A percentile compares a stretch with the other conserved stretches of the same genome.
These are phyloP conservation scores for Antigone vipio DNA, from an alignment of 2,113 vertebrate genomes.

Conservation along the genomic window DNA sequence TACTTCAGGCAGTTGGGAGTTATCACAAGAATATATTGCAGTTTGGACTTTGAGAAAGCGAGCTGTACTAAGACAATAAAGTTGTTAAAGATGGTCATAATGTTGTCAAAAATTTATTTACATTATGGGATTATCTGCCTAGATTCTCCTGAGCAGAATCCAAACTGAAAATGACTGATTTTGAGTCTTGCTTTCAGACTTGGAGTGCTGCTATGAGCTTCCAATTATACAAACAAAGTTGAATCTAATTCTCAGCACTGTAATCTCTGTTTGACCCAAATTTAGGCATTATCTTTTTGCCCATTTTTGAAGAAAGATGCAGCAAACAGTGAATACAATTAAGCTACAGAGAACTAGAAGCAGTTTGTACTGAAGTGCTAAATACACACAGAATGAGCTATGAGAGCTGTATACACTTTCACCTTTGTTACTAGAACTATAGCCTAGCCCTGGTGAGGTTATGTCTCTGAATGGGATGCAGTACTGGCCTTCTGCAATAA, in stretches of 20 bases:
- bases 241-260: background rate
- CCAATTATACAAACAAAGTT: background rate
- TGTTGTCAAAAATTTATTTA: background rate
- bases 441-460: background rate
- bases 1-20: background rate
- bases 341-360: background rate
- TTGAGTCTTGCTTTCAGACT: background rate
- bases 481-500: background rate
- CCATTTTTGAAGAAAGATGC: background rate
- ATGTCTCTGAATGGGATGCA: background rate
- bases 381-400: background rate
- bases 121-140: background rate
- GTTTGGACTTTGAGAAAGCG: background rate
- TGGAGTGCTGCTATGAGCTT: background rate
- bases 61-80: background rate
- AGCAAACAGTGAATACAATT: background rate
- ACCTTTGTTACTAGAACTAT: background rate
- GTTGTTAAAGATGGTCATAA: background rate
- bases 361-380: background rate
- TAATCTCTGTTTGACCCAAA: background rate
- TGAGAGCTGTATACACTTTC: rapidly evolving
- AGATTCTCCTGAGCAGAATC: background rate
- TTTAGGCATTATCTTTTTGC: background rate
- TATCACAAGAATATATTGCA: background rate
- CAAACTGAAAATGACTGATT: background rate